Evolutionary conservation across 1,140 invertebrate species (phyloP).

Genomic region (Penaeus japonicus): DNA sequence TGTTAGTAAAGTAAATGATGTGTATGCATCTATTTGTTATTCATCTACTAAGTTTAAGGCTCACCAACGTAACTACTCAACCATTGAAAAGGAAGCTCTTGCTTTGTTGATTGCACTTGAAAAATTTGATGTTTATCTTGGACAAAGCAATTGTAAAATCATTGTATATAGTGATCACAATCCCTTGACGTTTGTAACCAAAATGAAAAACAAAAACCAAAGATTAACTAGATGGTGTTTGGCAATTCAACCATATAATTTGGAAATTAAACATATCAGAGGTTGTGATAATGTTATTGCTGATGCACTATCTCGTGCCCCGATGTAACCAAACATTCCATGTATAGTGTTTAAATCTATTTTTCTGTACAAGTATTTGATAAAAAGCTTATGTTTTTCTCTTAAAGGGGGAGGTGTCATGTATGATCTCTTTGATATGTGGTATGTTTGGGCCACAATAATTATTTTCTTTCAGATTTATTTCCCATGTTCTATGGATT

Average conservation of each 20-base stretch:
- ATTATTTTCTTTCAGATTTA: no score
- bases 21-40: background rate
- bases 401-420: no score
- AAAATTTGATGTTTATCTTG: constrained; percentile 13
- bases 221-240: constrained; percentile 17
- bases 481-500: no score
- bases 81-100: background rate
- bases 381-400: no score
- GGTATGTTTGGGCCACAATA: no score
- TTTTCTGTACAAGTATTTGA: no score
- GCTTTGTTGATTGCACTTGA: background rate
- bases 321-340: no score
- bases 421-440: no score
- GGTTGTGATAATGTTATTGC: background rate
- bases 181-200: no score
- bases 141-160: no score
- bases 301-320: background rate
- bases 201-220: constrained; percentile 16
- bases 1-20: background rate
- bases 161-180: no score
- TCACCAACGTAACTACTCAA: background rate
- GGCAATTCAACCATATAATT: constrained; percentile 6
- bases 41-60: background rate
- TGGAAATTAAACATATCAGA: background rate
- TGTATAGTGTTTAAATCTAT: no score